Base-by-base conservation (phyloP, 2,888 invertebrate genomes). In the Schrankia costaestrigalis region DNA sequence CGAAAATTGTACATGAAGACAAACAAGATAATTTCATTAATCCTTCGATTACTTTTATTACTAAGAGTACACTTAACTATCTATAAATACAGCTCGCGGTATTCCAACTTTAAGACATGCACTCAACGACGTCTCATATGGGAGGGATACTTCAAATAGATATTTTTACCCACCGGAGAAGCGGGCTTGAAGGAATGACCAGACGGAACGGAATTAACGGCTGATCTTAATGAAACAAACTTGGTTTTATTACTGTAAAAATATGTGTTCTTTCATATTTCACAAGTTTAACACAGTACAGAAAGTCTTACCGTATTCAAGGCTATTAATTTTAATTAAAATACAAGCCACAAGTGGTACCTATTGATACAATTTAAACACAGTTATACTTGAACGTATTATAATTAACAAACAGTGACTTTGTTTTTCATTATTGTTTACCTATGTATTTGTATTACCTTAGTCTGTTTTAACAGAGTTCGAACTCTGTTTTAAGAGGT, bases 161-260 rank as follows among this genome's bases (percentile, higher is more conserved):
- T 78, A 75, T 78, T 78, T 78, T 71, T 75, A 74, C 58, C 71
- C 63, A 41, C n/a, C n/a, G n/a, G 57, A 52, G 60, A 61, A 50
- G 53, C 54, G 46, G 61, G 70, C 74, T 66, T 75, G 56, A 76
- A 78, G 74, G 71, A 71, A 65, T 70, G 68, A 63, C 63, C 46
- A 56, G 66, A 67, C 53, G 53, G 56, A 63, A 63, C 56, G 54
- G 49, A 59, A 52, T 48, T 52, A 65, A 51, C 68, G 73, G 71
- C 70, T 73, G 73, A 52, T 65, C 44, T 35, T 47, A 58, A 63
- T 59, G 56, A 70, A 65, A 67, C 54, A 54, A 54, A 57, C 49
- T 38, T 31, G 30, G 36, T 46, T 60, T 58, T 56, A 63, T 47
- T 46, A 43, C 47, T 47, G 33, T 46, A 45, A 53, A 55, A 41